A percentile compares a stretch with the other conserved stretches of the same genome.
phyloP scores from a whole-genome alignment of 1,140 invertebrate species.

The Rhysida immarginata region DNA sequence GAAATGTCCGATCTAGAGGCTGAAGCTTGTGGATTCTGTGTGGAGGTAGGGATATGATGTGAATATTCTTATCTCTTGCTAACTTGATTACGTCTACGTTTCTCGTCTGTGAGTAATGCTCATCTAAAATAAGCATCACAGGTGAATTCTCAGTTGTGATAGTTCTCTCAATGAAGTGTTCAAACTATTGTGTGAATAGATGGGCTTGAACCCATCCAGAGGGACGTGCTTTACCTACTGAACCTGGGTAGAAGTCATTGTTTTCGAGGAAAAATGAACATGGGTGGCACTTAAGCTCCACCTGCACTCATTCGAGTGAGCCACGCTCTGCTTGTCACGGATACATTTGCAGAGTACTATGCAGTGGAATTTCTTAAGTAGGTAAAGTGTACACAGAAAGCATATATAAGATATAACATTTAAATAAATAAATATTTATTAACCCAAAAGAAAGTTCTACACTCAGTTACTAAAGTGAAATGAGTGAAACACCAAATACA shows the following conservation, averaged over 20 bases:
- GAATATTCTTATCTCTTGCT: background rate
- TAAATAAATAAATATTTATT: too few species aligned
- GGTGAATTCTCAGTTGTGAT: background rate
- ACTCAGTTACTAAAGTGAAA: too few species aligned
- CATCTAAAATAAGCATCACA: background rate
- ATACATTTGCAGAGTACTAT: too few species aligned
- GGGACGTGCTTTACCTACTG: background rate
- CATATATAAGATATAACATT: too few species aligned
- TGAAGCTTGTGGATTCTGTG: background rate
- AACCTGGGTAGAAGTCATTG: background rate
- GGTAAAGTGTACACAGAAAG: too few species aligned
- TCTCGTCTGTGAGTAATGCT: background rate
- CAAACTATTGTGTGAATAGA: background rate
- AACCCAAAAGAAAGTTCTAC: too few species aligned
- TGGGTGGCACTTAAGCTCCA: background rate
- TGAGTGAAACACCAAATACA: too few species aligned
- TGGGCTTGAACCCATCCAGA: background rate
- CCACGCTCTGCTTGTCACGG: too few species aligned
- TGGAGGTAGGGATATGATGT: background rate
- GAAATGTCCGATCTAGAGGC: background rate
- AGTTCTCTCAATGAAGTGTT: background rate
- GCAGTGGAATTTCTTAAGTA: too few species aligned
- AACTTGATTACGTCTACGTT: background rate
- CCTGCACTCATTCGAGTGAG: background rate
- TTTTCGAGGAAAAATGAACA: background rate